These are phyloP conservation scores for Ceriagrion tenellum DNA, from an alignment of 2,888 invertebrate species.

Conservation along the genomic window DNA sequence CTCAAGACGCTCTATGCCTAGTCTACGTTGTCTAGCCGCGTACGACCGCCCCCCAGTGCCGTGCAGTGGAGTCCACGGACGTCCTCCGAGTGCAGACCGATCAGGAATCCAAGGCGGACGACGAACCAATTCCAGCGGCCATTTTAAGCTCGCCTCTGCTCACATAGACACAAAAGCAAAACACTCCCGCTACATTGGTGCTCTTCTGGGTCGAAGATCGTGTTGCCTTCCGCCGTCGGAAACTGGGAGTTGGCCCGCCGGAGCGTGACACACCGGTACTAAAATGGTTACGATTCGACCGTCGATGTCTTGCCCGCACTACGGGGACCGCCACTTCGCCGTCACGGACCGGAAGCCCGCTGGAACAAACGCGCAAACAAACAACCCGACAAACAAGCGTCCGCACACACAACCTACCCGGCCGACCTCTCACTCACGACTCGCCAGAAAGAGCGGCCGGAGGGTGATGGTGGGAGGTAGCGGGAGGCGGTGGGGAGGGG, in stretches of 20 bases:
- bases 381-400: not conserved
- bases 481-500: not conserved
- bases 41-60: not conserved
- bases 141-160: slow-evolving; percentile 44
- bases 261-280: not conserved
- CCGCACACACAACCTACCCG: not conserved
- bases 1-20: not conserved
- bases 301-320: not conserved
- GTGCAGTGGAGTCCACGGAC: not conserved
- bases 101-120: not conserved
- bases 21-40: not conserved
- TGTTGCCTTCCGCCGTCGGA: not conserved
- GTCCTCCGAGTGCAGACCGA: not conserved
- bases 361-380: not conserved
- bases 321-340: not conserved
- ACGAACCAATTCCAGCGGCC: slow-evolving; percentile 25
- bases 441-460: not conserved
- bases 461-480: not conserved
- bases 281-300: not conserved
- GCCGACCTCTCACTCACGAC: slow-evolving; percentile 38
- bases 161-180: slow-evolving; percentile 39
- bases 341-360: not conserved
- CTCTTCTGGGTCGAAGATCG: not conserved
- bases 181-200: not conserved
- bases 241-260: not conserved